Percentiles rank a stretch among this genome's conserved stretches.
Conservation (phyloP, 1,140 invertebrate genomes). For the Neodiprion fabricii region DNA sequence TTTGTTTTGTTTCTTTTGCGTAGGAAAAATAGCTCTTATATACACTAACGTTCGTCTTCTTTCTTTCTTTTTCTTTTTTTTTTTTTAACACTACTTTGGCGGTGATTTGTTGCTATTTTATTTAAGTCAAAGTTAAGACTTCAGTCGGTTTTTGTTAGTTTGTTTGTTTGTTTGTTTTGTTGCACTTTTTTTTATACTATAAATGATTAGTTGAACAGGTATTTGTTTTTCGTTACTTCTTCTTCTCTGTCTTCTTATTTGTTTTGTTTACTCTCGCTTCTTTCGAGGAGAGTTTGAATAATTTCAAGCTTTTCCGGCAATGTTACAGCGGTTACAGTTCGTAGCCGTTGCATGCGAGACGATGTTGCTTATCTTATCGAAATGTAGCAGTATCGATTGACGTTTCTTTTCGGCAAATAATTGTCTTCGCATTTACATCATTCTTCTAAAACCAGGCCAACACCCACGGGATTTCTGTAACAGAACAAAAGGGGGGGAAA, state of each 20-base stretch:
- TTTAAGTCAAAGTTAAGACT: slow-evolving; percentile 12
- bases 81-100: slow-evolving; percentile 29
- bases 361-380: too few species aligned
- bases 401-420: too few species aligned
- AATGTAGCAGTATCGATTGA: too few species aligned
- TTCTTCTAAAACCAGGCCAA: too few species aligned
- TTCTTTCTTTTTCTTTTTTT: slow-evolving; percentile 9
- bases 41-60: neutral
- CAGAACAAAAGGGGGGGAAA: too few species aligned
- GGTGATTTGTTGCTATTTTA: slow-evolving; percentile 30
- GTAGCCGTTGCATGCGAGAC: too few species aligned
- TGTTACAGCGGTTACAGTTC: too few species aligned
- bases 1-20: neutral
- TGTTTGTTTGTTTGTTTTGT: neutral
- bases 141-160: slow-evolving; percentile 9
- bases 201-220: neutral
- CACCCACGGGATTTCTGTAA: too few species aligned
- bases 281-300: too few species aligned
- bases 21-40: slow-evolving; percentile 7
- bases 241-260: neutral
- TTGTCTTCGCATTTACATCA: too few species aligned
- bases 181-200: neutral
- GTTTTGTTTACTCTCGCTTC: neutral
- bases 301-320: too few species aligned
- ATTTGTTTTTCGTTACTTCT: neutral